Base-by-base conservation (phyloP, 2,797 vertebrate species). In the Chelmon rostratus region DNA sequence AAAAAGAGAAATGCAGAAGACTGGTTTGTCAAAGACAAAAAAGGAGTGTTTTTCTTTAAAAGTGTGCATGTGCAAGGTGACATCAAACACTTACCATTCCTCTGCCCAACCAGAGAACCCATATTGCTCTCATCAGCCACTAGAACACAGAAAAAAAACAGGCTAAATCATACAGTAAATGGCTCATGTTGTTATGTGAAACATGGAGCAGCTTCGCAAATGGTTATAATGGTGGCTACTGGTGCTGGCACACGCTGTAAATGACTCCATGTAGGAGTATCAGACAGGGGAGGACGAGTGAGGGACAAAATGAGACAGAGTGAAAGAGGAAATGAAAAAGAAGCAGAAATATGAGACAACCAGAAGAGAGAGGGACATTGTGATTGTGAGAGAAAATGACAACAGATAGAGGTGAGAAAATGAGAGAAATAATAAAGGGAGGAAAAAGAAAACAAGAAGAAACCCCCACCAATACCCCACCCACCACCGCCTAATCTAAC, bases 91-190 rank as follows among this genome's bases (percentile, higher is more conserved):
- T 96, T 95, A 98, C 97, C 96, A 0, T 84, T 91, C 84, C 88
- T 94, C 69, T 83, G 93, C 81, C 88, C 87, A 6, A 87, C 93
- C 93, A 97, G 86, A n/a, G 95, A 96, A 82, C 94, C 88, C 88
- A 97, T 75, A 87, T 98, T 97, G 93, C 97, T 96, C 95, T 98
- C 97, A 92, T 98, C 97, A 57, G 97, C 95, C 95, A 98, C 97
- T 98, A 82, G 42, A 68, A 83, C 7, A 89, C 6, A 89, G 9
- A 81, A 19, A 58, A 15, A 68, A 61, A 37, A 62, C 33, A 70
- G 8, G 25, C 11, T 68, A 23, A 57, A 49, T 28, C 23, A 65
- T 68, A 65, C 74, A 68, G 42, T 64, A 19, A 75, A 74, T 31
- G 62, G 5, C 56, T 35, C 13, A 42, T 53, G 65, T 50, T 46